These are phyloP conservation scores for Aspidiotus rigidus DNA, from an alignment of 2,888 invertebrate species.

Conservation along the genomic window DNA sequence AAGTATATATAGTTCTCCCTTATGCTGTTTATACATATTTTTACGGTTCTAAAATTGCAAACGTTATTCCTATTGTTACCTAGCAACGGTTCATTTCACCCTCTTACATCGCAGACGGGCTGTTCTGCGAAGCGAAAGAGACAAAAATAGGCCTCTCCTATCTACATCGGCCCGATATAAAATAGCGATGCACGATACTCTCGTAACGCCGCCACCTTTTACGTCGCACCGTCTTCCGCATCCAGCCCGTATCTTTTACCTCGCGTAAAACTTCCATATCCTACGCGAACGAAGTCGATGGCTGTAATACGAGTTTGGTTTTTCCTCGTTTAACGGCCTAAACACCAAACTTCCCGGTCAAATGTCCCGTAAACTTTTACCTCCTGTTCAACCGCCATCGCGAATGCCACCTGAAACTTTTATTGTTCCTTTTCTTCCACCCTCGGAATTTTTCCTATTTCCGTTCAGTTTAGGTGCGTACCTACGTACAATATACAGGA, in stretches of 20 bases:
- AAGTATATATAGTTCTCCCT: not conserved
- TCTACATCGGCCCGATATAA: conserved; percentile 34
- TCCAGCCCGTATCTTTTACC: too few species aligned
- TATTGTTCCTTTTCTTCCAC: not conserved
- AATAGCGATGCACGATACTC: conserved; percentile 24
- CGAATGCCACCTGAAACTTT: not conserved
- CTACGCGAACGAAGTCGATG: too few species aligned
- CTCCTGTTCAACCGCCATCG: conserved; percentile 27
- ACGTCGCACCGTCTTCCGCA: conserved; percentile 13
- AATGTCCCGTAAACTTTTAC: conserved; percentile 37
- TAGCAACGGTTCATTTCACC: conserved; percentile 43
- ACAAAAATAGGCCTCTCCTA: conserved; percentile 37
- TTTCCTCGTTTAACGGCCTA: conserved; percentile 11
- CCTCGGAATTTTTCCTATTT: not conserved
- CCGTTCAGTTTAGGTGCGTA: too few species aligned
- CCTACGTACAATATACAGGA: not conserved
- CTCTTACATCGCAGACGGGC: conserved; percentile 35
- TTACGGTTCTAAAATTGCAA: conserved; percentile 28
- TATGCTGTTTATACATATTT: conserved; percentile 20
- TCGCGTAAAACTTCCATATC: too few species aligned
- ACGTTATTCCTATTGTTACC: conserved; percentile 41
- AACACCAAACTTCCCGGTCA: conserved; percentile 29
- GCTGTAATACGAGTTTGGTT: too few species aligned
- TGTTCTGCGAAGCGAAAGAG: conserved; percentile 31
- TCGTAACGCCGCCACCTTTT: conserved; percentile 32